Conservation (phyloP, 1,140 invertebrate species). For the Leucophenga varia region DNA sequence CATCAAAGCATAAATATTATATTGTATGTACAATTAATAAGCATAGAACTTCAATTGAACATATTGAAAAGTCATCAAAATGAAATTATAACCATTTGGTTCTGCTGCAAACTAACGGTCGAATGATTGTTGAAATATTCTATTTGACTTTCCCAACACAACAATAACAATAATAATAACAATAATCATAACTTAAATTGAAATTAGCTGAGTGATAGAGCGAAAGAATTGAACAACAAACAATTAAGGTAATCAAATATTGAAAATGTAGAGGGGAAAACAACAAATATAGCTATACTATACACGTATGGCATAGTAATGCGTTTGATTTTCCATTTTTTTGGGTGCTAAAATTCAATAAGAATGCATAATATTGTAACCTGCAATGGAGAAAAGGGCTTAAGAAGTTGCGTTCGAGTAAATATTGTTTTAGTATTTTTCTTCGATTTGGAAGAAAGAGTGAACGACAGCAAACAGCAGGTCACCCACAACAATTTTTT, state of each 20-base stretch:
- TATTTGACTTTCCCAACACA: conserved; percentile 50
- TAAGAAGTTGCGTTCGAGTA: too few relatives aligned
- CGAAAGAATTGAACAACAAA: background rate
- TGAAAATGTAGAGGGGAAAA: too few relatives aligned
- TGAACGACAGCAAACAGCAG: too few relatives aligned
- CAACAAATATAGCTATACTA: conserved; percentile 22
- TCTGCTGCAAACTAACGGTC: conserved; percentile 11
- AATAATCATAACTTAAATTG: conserved; percentile 51
- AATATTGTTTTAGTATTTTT: too few relatives aligned
- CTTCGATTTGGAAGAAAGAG: too few relatives aligned
- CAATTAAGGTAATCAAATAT: conserved; percentile 52
- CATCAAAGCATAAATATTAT: conserved; percentile 10
- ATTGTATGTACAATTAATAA: too few relatives aligned
- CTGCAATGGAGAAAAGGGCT: background rate
- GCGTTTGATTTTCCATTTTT: conserved; percentile 52
- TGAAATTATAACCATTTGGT: conserved; percentile 35
- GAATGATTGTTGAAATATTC: conserved; percentile 20
- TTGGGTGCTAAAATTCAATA: too few relatives aligned
- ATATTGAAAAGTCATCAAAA: conserved; percentile 47
- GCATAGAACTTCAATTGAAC: too few relatives aligned
- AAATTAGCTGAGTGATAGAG: conserved; percentile 17
- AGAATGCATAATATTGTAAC: conserved; percentile 7
- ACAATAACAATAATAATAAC: conserved; percentile 38
- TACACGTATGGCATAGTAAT: conserved; percentile 45
- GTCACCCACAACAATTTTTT: too few relatives aligned